Conservation (phyloP, 1,140 invertebrate genomes). For the Drosophila ogumai region DNA sequence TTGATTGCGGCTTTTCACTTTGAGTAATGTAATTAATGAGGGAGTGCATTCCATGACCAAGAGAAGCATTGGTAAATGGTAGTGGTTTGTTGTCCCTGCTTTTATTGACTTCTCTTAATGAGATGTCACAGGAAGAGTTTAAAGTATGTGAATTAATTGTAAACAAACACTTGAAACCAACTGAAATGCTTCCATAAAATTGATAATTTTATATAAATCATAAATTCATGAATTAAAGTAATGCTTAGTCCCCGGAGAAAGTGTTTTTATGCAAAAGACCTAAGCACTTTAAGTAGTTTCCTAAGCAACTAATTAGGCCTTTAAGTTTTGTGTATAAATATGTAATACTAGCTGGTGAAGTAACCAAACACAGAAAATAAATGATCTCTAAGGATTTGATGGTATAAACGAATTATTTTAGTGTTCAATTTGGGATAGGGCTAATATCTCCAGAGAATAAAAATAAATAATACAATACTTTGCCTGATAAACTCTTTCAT, state of each 20-base stretch:
- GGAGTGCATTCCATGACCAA: background rate
- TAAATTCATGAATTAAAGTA: background rate
- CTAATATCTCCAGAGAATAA: background rate
- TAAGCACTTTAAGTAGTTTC: too few relatives aligned
- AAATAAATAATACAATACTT: background rate
- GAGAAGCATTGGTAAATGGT: background rate
- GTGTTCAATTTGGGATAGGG: too few relatives aligned
- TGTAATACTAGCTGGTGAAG: background rate
- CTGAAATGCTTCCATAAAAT: background rate
- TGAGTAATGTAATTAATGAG: conserved; percentile 12
- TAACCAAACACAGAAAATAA: too few relatives aligned
- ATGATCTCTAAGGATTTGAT: background rate
- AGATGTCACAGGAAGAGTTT: background rate
- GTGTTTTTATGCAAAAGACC: background rate
- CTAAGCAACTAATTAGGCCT: background rate
- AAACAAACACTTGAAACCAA: background rate
- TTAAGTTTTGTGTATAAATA: background rate
- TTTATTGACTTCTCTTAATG: conserved; percentile 2
- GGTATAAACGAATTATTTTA: background rate
- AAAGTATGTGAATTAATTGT: background rate
- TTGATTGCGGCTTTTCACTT: background rate
- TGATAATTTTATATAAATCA: background rate
- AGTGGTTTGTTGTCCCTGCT: background rate
- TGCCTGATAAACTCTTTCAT: background rate
- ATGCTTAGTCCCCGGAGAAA: background rate